Base-by-base conservation (phyloP, 2,113 vertebrate species). In the Passerina amoena region DNA sequence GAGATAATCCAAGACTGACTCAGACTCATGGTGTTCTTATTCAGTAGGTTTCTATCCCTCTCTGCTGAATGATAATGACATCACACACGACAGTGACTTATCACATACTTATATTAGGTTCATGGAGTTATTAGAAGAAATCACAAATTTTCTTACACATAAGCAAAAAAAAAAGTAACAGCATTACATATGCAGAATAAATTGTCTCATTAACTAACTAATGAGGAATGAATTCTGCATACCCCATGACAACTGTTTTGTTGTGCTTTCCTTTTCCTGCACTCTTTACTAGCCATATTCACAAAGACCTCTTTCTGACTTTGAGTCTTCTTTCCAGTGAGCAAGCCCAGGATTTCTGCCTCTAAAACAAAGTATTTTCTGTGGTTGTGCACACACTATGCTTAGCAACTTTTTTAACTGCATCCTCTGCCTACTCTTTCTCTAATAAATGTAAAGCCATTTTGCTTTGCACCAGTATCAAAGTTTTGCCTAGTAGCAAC, bases 161-260 rank as follows among this genome's bases (percentile, higher is more conserved):
- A 60, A 84, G 50, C 25, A 61, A 66, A 68, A 78, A 73, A 19
- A 80, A 91, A 76, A 85, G 8, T 78, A 78, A 75, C 33, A 17
- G 10, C 8, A 76, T 57, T 91, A 53, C 72, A 76, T 79, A 75
- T 72, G n/a, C 65, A 85, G 78, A 84, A 91, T 87, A 82, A 92
- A 47, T 40, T 57, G 37, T 91, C 61, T 94, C 86, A 91, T 95
- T 94, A 96, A 51, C 61, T 86, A 86, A 44, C 69, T 96, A 92
- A 82, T 73, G 75, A 92, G 44, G 70, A 95, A 82, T 79, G 23
- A 92, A 64, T 84, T 92, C 53, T 53, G 47, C 45, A 69, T 31
- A 64, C 18, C 37, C 17, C 18, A 6, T 38, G 70, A 64, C 77
- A 97, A 69, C 66, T 84, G 64, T 28, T 93, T 27, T 33, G 69